Base-by-base conservation (phyloP, 1,140 invertebrate species). In the Drosophila pallidifrons region DNA sequence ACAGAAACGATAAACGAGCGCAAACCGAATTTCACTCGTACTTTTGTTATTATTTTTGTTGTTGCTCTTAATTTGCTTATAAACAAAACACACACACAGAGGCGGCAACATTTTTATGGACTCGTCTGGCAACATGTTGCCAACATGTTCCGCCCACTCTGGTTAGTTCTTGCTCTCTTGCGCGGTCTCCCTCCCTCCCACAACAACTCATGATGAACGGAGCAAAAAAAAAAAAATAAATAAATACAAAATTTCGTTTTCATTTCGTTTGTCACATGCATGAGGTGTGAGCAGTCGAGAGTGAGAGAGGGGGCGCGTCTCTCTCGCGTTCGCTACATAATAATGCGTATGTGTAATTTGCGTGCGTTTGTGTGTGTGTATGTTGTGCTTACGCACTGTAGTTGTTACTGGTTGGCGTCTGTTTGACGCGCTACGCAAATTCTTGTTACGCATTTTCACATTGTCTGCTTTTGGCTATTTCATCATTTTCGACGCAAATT, bases 131-230 rank as follows among this genome's bases (percentile, higher is more conserved):
- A 76, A 76, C 69, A 76, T 76, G 74, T 66, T 72, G 74, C 60
- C 60, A 59, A 58, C 51, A 10, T 45, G 52, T 57, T 46, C 65
- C 67, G 73, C 73, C 73, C 68, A 76, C 73, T 70, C 72, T 51
- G 15, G 35, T 6, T 30, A 8, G 32, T 32, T 32, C 32, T 8
- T 32, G 7, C 32, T 8, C 32, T 32, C 32, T 8, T 8, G 32
- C 7, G 5, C 16, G 52, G 11, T 28, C 52, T 61, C 20, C n/a
- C 45, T 45, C 49, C 41, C 47, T n/a, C 43, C 13, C 47, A 46
- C 52, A 45, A 46, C 64, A 45, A 65, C 73, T 82, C 82, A 79
- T 63, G 41, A 77, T 87, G 82, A 87, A 82, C 82, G 51, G 66
- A 87, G 82, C 82, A 82, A 66, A 57, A 66, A 25, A 25, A 25